Base-by-base conservation (phyloP, 2,888 invertebrate genomes). In the Carabus problematicus region DNA sequence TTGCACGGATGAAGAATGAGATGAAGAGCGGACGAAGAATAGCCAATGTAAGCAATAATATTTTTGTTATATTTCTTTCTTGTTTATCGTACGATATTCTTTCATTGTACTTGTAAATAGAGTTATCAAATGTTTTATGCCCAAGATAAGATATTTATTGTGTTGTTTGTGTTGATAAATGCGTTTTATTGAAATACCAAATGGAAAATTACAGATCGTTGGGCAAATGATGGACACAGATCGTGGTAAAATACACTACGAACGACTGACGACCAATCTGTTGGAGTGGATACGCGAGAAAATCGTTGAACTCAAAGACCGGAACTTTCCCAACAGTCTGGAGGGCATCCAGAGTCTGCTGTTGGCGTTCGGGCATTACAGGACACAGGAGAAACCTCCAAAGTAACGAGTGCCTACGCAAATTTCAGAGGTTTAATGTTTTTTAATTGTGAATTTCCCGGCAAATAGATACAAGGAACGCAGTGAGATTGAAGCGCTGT, bases 1-100 rank as follows among this genome's bases (percentile, higher is more conserved):
- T 99, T 85, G 98, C 98, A 54, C 88, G 97, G 75, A 97, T 98
- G 96, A 98, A 98, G 86, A 97, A 95, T 79, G 98, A 98, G 80
- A 94, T 95, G 85, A 98, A 98, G 81, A 97, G 97, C 75, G 98
- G 98, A 41, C 90, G 95, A 76, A 88, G 98, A 79, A 98, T 99
- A 78, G 98, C 97, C 47, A 99, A 98, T 83, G 97, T 97, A 81
- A 87, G 87, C 82, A 2, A 12, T 14, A 6, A 3, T 7, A 2
- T 3, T 52, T 9, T 16, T 14, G 9, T 8, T 49, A 49, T 11
- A 49, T 66, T 14, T 52, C 3, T 41, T 47, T 49, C 60, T 11
- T 42, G 58, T 39, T 54, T 18, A 59, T 29, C 8, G 45, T 29
- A 55, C 49, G 39, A 11, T 14, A 16, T 11, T 16, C 16, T 18